Percentiles rank a stretch among this genome's conserved stretches.
Evolutionary conservation across 2,113 vertebrate genomes (phyloP).

Genomic region (Tautogolabrus adspersus): DNA sequence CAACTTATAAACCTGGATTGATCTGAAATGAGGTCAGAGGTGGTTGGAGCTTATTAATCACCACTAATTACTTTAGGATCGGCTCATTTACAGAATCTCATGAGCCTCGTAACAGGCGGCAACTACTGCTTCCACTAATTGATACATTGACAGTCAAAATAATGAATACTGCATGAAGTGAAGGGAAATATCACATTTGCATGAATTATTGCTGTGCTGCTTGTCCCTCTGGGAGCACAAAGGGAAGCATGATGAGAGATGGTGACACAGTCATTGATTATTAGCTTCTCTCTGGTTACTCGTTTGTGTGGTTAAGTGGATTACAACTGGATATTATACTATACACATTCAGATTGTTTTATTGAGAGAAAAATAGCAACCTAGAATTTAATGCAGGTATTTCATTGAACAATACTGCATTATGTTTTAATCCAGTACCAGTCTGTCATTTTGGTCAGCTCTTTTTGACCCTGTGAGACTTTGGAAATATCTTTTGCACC

Average conservation of each 20-base stretch:
- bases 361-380: neutral
- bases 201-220: conserved; percentile 71
- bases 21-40: conserved; percentile 47
- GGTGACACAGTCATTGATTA: neutral
- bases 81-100: conserved; percentile 34
- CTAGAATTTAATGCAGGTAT: neutral
- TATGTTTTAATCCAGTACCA: conserved; percentile 3
- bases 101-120: conserved; percentile 12
- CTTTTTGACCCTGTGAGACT: neutral
- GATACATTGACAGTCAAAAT: conserved; percentile 54
- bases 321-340: neutral
- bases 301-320: neutral
- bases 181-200: conserved; percentile 79
- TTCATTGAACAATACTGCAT: conserved; percentile 1
- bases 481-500: conserved; percentile 27
- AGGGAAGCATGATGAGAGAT: conserved; percentile 15
- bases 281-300: neutral
- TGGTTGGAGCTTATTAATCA: conserved; percentile 43
- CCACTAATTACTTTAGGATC: conserved; percentile 55
- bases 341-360: neutral
- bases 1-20: conserved; percentile 5
- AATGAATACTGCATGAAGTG: conserved; percentile 72
- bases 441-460: conserved; percentile 8
- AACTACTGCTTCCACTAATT: conserved; percentile 57
- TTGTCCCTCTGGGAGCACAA: conserved; percentile 34